Evolutionary conservation across 2,797 vertebrate species (phyloP), one percentile per base, ranked within the genome.

Genomic region (Hypotaenidia philippensis): DNA sequence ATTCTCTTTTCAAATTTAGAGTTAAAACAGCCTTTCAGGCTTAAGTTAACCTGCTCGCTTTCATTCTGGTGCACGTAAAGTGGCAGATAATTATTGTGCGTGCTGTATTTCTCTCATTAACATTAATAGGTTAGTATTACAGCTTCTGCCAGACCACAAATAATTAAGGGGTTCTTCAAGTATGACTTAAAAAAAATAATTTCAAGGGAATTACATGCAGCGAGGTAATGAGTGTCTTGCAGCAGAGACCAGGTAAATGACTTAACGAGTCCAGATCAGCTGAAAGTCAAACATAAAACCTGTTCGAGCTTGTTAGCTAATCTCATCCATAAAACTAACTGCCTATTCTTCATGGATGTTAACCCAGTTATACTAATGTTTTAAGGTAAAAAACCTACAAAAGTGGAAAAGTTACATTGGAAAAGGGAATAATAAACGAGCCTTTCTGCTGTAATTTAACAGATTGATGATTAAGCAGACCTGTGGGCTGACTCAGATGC

Each of bases 41-140:
- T 85, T 52, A 82, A 95, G 70, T 92, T 84, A 80, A 84, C 47
- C 3, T 56, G 65, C 47, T 93, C 44, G 5, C 91, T 95, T 95
- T 90, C 72, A 69, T 87, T 86, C 92, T 87, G 83, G 68, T 36
- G 68, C 64, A 15, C 83, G 31, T n/a, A 69, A 87, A 75, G 86
- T 86, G 69, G 82, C 87, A 66, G 44, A 72, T 96, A 91, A 92
- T 96, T 90, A 88, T 72, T 87, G 64, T 57, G 32, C 9, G 1
- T 83, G 80, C 76, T 76, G 16, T 66, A 41, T 92, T 97, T 96
- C 81, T 87, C 89, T 95, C 94, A 89, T 96, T 93, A 94, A 34
- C 70, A n/a, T 80, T 85, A 94, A 61, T 79, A 92, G 69, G 88
- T 88, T 88, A 84, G 85, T 76, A 81, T 88, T 96, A 75, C 59